These are phyloP conservation scores for Cyanistes caeruleus DNA, from an alignment of 2,113 vertebrate species.

Conservation along the genomic window DNA sequence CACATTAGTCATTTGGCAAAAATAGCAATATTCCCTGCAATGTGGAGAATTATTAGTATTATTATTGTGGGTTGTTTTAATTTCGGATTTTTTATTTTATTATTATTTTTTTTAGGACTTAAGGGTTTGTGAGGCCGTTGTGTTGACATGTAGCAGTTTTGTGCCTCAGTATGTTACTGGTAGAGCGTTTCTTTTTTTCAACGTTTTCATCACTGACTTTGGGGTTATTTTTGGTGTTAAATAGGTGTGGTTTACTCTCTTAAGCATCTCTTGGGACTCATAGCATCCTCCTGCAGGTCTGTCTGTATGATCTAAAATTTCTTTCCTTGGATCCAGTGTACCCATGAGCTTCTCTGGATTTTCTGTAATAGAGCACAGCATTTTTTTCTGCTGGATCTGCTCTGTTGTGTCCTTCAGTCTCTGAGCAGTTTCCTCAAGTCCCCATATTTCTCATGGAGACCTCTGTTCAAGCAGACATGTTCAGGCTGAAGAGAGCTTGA, in stretches of 20 bases:
- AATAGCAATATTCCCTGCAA: neutral
- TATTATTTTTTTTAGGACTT: neutral
- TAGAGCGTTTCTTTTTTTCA: neutral
- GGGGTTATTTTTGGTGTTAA: neutral
- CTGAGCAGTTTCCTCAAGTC: neutral
- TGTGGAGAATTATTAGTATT: neutral
- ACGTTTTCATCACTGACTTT: neutral
- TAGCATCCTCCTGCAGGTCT: neutral
- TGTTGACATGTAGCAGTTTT: neutral
- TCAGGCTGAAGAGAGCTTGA: neutral
- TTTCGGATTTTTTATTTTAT: neutral
- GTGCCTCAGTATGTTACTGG: neutral
- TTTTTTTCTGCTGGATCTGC: neutral
- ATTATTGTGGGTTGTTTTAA: neutral
- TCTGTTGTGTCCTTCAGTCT: neutral
- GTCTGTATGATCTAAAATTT: neutral
- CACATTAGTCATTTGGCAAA: neutral
- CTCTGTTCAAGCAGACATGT: neutral
- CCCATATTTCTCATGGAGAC: neutral
- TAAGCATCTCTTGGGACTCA: neutral
- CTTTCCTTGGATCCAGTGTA: neutral
- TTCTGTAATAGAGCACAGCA: neutral
- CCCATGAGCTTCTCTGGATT: neutral
- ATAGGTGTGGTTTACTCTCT: neutral
- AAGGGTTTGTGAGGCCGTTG: accelerated